These are phyloP conservation scores for Sialis lutaria DNA, from an alignment of 2,888 invertebrate genomes.

Conservation along the genomic window DNA sequence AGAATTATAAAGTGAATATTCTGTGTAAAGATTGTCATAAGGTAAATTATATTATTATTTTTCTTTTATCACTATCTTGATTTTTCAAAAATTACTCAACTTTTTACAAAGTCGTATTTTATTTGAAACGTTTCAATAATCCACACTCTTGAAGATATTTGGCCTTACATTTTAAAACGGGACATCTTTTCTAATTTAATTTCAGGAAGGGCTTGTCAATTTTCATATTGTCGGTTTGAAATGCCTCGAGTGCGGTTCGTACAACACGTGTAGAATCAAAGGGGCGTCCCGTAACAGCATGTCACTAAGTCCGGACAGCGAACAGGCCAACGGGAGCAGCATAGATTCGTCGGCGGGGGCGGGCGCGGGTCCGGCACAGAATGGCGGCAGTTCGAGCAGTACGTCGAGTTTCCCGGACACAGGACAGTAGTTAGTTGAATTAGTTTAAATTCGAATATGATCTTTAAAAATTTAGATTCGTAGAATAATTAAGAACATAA, in stretches of 20 bases:
- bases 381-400: too few relatives aligned
- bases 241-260: slow-evolving; percentile 74
- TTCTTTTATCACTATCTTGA: not conserved
- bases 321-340: not conserved
- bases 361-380: too few relatives aligned
- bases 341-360: too few relatives aligned
- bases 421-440: too few relatives aligned
- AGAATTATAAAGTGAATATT: slow-evolving; percentile 61
- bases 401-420: too few relatives aligned
- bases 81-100: not conserved
- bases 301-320: not conserved
- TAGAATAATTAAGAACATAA: too few relatives aligned
- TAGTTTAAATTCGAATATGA: too few relatives aligned
- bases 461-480: too few relatives aligned
- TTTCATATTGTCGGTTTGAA: slow-evolving; percentile 82
- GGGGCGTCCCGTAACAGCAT: slow-evolving; percentile 24
- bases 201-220: slow-evolving; percentile 59
- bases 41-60: slow-evolving; percentile 28
- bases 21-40: slow-evolving; percentile 86
- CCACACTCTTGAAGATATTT: too few relatives aligned
- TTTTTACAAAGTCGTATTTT: not conserved
- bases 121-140: too few relatives aligned
- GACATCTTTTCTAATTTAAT: slow-evolving; percentile 8
- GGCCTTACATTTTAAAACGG: not conserved
- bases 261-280: slow-evolving; percentile 72